These are phyloP conservation scores for Leptodactylus fuscus DNA, from an alignment of 2,113 vertebrate genomes.

Conservation along the genomic window DNA sequence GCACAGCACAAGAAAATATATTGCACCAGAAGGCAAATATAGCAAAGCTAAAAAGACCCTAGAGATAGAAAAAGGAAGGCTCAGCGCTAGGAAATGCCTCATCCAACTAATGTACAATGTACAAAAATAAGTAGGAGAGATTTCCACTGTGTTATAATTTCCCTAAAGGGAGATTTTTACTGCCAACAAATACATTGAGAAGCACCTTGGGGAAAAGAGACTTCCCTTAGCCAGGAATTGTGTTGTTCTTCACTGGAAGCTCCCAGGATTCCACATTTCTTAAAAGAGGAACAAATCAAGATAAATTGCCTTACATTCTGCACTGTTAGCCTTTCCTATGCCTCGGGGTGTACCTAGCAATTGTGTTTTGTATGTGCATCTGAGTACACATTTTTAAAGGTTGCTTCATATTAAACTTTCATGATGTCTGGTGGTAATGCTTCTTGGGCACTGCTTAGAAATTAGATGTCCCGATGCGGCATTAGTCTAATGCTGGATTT, in stretches of 20 bases:
- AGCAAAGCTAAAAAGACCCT: constrained; percentile 35
- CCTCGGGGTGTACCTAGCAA: constrained; percentile 1
- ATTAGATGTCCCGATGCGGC: background rate
- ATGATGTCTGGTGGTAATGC: constrained; percentile 27
- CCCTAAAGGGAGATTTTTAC: constrained; percentile 46
- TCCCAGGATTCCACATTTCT: constrained; percentile 21
- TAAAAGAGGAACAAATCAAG: constrained; percentile 23
- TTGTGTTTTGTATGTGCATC: constrained; percentile 15
- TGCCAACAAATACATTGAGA: constrained; percentile 27
- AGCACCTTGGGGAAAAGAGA: constrained; percentile 31
- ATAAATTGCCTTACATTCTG: constrained; percentile 33
- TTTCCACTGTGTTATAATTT: constrained; percentile 44
- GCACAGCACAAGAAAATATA: constrained; percentile 1
- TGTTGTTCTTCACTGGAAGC: constrained; percentile 7
- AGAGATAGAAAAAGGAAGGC: constrained; percentile 15
- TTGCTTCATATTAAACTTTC: constrained; percentile 6
- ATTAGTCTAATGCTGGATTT: background rate
- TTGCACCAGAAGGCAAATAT: constrained; percentile 35
- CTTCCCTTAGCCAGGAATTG: constrained; percentile 19
- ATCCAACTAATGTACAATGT: constrained; percentile 41
- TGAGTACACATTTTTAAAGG: constrained; percentile 11
- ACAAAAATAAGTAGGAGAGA: constrained; percentile 47
- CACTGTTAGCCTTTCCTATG: constrained; percentile 35
- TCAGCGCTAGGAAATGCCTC: constrained; percentile 24
- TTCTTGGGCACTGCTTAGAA: background rate